Evolutionary conservation across 2,888 invertebrate species (phyloP), one percentile per base, ranked within the genome.

Genomic region (Tribolium freemani): DNA sequence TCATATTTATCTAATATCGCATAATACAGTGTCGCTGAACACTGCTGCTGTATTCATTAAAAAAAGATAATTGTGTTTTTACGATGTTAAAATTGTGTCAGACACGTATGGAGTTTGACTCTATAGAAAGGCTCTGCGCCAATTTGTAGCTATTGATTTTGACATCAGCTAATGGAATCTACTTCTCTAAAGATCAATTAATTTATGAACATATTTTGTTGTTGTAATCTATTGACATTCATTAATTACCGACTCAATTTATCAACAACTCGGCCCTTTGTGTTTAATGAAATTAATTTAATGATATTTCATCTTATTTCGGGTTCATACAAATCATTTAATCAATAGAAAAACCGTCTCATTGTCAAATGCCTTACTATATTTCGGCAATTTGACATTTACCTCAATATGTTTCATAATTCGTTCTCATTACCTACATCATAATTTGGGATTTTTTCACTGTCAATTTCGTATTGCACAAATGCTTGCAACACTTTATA

Each of bases 401-500:
- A 53, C 53, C 57, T 66, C 45, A 44, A 48, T 48, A 31, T n/a
- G 20, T 76, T 76, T 67, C 72, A 44, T 58, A 76, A 76, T 67
- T 53, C 64, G 78, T 76, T 72, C 76, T 71, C 76, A 38, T 75
- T 75, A 76, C 75, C 74, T 72, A 76, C 66, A 74, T 64, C 53
- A 74, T 53, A 69, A 71, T 71, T 61, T 67, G 69, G 71, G 73
- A 46, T 53, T 75, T 75, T 75, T 73, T 77, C 77, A 78, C 69
- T 77, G 77, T 76, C 76, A 76, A 74, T 75, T 78, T 72, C 75
- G 73, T 72, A 68, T 77, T 67, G 68, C 66, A 63, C 57, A 71
- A 68, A 69, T 46, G 44, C 60, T 71, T 67, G 70, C 57, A 67
- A 69, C 69, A 69, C 48, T 58, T 45, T 50, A 44, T 48, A 53